These are phyloP conservation scores for Catocala nupta DNA, from an alignment of 2,888 invertebrate genomes.

Conservation along the genomic window DNA sequence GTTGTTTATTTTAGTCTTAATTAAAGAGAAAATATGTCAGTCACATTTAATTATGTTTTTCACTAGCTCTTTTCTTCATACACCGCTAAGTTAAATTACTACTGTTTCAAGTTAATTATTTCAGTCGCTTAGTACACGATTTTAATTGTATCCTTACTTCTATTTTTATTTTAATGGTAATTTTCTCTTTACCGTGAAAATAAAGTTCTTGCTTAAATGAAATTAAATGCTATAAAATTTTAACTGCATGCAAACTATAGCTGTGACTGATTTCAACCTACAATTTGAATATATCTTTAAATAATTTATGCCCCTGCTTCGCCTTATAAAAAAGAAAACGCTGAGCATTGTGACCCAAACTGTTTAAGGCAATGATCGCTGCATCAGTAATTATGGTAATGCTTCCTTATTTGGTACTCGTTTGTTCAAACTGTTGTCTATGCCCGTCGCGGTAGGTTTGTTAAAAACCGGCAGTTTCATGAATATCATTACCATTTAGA, in stretches of 20 bases:
- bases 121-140: too few relatives aligned
- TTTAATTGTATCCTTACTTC: too few relatives aligned
- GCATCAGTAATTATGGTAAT: constrained; percentile 64
- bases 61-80: too few relatives aligned
- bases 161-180: too few relatives aligned
- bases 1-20: too few relatives aligned
- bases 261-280: not conserved
- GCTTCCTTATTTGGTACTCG: constrained; percentile 61
- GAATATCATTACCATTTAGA: constrained; percentile 63
- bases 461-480: constrained; percentile 50
- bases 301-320: not conserved
- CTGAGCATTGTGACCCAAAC: constrained; percentile 46
- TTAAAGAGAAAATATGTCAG: too few relatives aligned
- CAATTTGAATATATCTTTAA: constrained; percentile 2
- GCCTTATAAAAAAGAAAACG: constrained; percentile 15
- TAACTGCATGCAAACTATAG: not conserved
- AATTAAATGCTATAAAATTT: too few relatives aligned
- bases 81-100: too few relatives aligned
- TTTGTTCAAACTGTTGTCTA: constrained; percentile 56
- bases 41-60: too few relatives aligned
- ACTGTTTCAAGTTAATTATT: too few relatives aligned
- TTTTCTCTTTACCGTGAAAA: too few relatives aligned
- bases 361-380: constrained; percentile 48
- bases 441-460: constrained; percentile 43
- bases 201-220: too few relatives aligned